Conservation (phyloP, 1,140 invertebrate species). For the Procambarus clarkii region DNA sequence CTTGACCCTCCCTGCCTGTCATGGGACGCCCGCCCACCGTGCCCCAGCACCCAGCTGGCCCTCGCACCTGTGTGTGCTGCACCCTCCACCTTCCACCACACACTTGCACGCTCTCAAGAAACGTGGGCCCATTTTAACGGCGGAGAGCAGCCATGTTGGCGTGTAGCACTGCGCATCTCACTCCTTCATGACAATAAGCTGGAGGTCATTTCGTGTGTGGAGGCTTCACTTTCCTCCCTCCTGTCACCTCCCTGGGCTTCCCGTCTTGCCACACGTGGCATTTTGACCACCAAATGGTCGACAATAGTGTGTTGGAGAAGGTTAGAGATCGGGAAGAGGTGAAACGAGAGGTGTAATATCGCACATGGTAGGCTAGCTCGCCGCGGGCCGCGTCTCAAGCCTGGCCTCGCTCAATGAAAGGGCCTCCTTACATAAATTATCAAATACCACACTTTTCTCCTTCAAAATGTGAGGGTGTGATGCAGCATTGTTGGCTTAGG, state of each 20-base stretch:
- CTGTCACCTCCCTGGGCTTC: constrained; percentile 19
- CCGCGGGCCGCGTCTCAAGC: constrained; percentile 14
- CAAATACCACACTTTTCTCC: constrained; percentile 50
- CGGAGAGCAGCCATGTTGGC: constrained; percentile 45
- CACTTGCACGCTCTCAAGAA: neutral
- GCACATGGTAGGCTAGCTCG: constrained; percentile 57
- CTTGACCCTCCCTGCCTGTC: neutral
- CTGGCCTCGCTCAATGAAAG: constrained; percentile 52
- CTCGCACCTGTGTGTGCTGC: neutral
- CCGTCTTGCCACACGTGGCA: constrained; percentile 52
- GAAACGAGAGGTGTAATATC: constrained; percentile 62
- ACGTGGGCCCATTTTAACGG: constrained; percentile 36
- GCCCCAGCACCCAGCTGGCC: neutral
- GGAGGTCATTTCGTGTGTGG: constrained; percentile 59
- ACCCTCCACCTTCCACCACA: neutral
- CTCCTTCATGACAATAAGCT: constrained; percentile 47
- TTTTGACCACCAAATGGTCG: constrained; percentile 18
- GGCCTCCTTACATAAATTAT: constrained; percentile 67
- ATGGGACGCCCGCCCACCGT: neutral
- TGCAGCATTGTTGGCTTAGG: neutral
- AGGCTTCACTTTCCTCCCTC: constrained; percentile 16
- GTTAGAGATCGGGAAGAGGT: constrained; percentile 41
- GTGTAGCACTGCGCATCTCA: constrained; percentile 43
- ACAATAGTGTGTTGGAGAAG: constrained; percentile 5
- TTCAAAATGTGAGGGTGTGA: neutral